These are phyloP conservation scores for Gasteruption jaculator DNA, from an alignment of 2,888 invertebrate genomes.

Conservation along the genomic window DNA sequence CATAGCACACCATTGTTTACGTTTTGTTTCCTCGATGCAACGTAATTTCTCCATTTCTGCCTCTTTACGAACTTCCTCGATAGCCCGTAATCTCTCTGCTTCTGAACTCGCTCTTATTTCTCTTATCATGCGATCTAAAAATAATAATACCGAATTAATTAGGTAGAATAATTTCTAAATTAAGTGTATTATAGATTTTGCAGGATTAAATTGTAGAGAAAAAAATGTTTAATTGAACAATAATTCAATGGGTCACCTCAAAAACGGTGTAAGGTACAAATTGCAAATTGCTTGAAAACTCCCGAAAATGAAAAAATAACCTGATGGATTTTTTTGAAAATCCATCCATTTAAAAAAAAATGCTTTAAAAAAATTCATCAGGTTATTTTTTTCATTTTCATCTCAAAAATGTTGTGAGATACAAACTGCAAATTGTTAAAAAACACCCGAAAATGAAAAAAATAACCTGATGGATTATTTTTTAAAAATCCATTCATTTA, in stretches of 20 bases:
- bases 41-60: slow-evolving; percentile 68
- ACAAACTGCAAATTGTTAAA: too few species aligned
- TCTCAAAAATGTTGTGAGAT: too few species aligned
- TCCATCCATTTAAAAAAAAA: too few species aligned
- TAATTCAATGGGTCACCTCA: not conserved
- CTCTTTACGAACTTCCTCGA: slow-evolving; percentile 63
- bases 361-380: too few species aligned
- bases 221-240: not conserved
- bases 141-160: not conserved
- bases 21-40: slow-evolving; percentile 74
- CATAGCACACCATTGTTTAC: slow-evolving; percentile 88
- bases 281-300: slow-evolving; percentile 38
- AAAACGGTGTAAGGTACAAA: not conserved
- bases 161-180: too few species aligned
- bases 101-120: slow-evolving; percentile 70
- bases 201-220: too few species aligned
- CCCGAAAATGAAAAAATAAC: too few species aligned
- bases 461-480: too few species aligned
- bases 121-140: slow-evolving; percentile 61
- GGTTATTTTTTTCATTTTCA: too few species aligned
- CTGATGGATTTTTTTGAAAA: too few species aligned
- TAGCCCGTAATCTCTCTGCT: slow-evolving; percentile 63
- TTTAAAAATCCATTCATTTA: not conserved
- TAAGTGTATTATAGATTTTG: too few species aligned
- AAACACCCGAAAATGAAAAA: too few species aligned